Evolutionary conservation across 1,140 invertebrate genomes (phyloP).

Genomic region (Pomacea maculata): DNA sequence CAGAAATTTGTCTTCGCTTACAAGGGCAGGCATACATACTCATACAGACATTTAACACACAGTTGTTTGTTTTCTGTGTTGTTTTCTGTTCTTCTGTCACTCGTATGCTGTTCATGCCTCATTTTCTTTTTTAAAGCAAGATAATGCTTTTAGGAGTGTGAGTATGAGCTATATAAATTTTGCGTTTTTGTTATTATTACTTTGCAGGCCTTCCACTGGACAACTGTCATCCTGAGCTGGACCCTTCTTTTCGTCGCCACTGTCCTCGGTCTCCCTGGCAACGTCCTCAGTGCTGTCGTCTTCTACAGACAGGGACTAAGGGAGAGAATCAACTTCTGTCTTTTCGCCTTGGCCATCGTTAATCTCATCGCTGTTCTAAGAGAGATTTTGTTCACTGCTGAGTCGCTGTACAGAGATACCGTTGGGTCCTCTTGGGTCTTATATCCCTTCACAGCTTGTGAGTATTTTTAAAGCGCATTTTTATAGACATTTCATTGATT

Average conservation of each 20-base stretch:
- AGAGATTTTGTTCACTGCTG: background rate
- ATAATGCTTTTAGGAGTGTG: no score
- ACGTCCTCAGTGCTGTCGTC: background rate
- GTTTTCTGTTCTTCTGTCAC: no score
- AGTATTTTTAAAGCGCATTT: background rate
- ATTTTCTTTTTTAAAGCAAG: no score
- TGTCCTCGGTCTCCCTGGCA: constrained; percentile 1
- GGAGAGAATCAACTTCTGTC: background rate
- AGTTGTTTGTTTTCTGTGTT: no score
- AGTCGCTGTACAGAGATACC: background rate
- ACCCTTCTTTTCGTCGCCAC: background rate
- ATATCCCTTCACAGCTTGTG: background rate
- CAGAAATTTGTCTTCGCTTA: no score
- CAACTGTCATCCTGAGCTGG: background rate
- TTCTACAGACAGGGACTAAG: background rate
- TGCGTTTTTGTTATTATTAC: background rate
- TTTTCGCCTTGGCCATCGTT: background rate
- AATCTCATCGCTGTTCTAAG: background rate
- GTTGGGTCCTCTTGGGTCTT: background rate
- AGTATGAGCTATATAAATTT: no score
- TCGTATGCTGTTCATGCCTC: no score
- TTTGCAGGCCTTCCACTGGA: background rate
- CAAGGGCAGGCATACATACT: no score
- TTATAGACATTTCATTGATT: background rate
- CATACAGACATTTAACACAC: no score